Percentiles rank a stretch among this genome's conserved stretches.
Evolutionary conservation across 2,797 vertebrate genomes (phyloP).

Genomic region (Characodon lateralis): DNA sequence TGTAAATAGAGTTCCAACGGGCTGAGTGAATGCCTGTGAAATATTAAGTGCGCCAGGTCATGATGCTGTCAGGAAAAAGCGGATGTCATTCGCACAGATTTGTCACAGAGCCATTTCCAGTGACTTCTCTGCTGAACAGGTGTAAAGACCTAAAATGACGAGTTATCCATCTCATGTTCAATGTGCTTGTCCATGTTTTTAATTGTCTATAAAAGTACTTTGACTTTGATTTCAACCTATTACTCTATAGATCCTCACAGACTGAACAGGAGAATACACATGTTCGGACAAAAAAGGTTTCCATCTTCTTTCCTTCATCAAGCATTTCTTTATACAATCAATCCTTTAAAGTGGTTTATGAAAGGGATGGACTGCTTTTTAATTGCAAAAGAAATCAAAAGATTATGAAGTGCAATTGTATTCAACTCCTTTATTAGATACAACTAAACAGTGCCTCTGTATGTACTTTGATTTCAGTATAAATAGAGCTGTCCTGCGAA

Average conservation of each 20-base stretch:
- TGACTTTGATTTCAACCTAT: background rate
- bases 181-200: constrained; percentile 16
- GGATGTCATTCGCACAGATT: constrained; percentile 8
- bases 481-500: too few relatives aligned
- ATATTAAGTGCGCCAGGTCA: constrained; percentile 14
- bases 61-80: background rate
- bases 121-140: constrained; percentile 13
- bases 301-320: constrained; percentile 28
- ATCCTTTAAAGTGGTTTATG: background rate
- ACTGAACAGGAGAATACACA: background rate
- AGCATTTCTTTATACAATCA: constrained; percentile 22
- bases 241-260: background rate
- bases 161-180: constrained; percentile 34
- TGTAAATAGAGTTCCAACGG: constrained; percentile 13
- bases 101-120: constrained; percentile 7
- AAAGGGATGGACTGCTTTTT: too few relatives aligned
- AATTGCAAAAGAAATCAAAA: too few relatives aligned
- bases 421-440: too few relatives aligned
- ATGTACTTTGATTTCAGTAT: too few relatives aligned
- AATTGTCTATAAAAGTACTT: constrained; percentile 38
- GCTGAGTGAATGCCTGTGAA: constrained; percentile 19
- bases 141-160: background rate
- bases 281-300: background rate
- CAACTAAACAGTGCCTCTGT: too few relatives aligned
- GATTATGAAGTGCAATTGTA: too few relatives aligned